These are phyloP conservation scores for Eriocheir sinensis DNA, from an alignment of 1,140 invertebrate genomes.

Conservation along the genomic window DNA sequence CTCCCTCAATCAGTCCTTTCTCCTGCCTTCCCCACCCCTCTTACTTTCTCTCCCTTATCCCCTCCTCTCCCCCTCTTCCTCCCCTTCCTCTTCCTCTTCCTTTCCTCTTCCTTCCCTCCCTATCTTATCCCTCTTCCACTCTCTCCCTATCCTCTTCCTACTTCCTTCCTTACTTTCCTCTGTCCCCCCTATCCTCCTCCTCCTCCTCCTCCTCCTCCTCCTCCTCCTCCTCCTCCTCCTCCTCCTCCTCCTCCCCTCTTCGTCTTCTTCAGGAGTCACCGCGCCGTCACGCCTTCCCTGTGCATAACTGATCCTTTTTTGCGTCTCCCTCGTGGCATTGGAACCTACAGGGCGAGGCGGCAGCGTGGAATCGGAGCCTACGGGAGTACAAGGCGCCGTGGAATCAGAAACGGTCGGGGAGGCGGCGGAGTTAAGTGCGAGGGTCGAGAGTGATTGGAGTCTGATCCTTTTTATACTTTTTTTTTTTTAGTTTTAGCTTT, in stretches of 20 bases:
- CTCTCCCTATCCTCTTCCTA: neutral
- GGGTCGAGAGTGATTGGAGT: neutral
- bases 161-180: constrained; percentile 18
- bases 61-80: neutral
- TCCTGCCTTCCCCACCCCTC: neutral
- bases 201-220: neutral
- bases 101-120: neutral
- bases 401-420: neutral
- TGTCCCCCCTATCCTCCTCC: neutral
- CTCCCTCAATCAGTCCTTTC: neutral
- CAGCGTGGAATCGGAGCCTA: neutral
- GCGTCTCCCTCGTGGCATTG: too few relatives aligned
- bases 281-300: neutral
- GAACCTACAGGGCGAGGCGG: too few relatives aligned
- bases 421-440: neutral
- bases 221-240: neutral
- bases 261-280: neutral
- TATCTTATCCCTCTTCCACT: neutral
- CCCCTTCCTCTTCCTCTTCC: neutral
- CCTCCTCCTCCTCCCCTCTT: neutral
- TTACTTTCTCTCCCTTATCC: neutral
- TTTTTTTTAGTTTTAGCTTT: neutral
- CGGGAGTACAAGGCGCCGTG: neutral
- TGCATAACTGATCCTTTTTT: neutral
- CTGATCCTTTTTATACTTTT: neutral